phyloP scores from a whole-genome alignment of 2,888 invertebrate species.

The Catocala nupta region DNA sequence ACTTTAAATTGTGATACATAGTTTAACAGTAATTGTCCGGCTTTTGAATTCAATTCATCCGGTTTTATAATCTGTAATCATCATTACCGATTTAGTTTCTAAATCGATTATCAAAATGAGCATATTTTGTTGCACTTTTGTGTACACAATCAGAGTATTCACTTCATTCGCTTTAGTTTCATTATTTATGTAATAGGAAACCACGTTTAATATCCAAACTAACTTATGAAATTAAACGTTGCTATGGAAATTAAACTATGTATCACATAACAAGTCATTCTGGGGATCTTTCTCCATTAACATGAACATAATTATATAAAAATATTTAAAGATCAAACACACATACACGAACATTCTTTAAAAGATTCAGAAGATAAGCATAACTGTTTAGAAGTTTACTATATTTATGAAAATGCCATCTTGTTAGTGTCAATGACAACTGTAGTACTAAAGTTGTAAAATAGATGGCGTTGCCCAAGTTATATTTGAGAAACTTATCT shows the following conservation, averaged over 20 bases:
- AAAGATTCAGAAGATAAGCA: too few species aligned
- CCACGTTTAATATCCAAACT: too few species aligned
- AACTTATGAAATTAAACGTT: too few species aligned
- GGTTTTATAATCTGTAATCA: constrained; percentile 5
- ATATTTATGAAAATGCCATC: constrained; percentile 24
- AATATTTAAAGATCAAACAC: not conserved
- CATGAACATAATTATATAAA: constrained; percentile 3
- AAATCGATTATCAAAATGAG: not conserved
- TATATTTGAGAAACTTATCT: not conserved
- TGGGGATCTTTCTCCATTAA: constrained; percentile 30
- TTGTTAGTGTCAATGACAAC: constrained; percentile 4
- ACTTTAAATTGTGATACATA: constrained; percentile 32
- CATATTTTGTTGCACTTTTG: not conserved
- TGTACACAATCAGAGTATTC: too few species aligned
- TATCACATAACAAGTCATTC: constrained; percentile 23
- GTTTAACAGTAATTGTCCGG: constrained; percentile 20
- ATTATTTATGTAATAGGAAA: too few species aligned
- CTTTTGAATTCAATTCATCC: constrained; percentile 12
- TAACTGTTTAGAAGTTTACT: constrained; percentile 1
- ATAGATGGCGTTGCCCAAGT: constrained; percentile 40
- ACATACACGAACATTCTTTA: not conserved
- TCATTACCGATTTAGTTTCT: constrained; percentile 1
- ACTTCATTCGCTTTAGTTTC: too few species aligned
- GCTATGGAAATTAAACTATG: constrained; percentile 9
- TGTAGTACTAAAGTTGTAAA: constrained; percentile 6